Conservation (phyloP, 37 sponge, comb jelly and placozoan species). For the Hormiphora californensis region DNA sequence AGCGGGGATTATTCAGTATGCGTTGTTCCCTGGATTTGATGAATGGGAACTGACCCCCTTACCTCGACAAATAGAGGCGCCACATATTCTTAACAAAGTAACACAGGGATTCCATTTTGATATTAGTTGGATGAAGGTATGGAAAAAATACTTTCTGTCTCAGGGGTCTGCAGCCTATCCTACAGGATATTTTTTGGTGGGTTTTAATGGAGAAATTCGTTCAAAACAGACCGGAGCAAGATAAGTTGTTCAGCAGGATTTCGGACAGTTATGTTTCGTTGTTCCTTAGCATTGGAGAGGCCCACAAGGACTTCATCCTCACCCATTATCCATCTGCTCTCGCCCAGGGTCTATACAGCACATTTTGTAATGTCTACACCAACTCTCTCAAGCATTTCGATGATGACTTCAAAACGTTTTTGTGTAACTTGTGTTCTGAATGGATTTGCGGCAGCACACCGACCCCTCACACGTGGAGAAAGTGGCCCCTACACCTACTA, state of each 20-base stretch:
- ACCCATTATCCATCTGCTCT: conserved; percentile 46
- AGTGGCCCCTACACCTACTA: conserved; percentile 7
- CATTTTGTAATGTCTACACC: conserved; percentile 40
- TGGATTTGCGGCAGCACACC: conserved; percentile 51
- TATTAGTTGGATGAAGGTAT: not conserved
- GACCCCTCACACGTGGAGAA: not conserved
- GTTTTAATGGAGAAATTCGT: not conserved
- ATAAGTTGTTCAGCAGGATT: conserved; percentile 13
- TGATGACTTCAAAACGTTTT: conserved; percentile 44
- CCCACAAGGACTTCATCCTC: conserved; percentile 19
- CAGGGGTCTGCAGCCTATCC: conserved; percentile 38
- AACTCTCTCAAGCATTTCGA: conserved; percentile 49
- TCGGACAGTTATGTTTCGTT: conserved; percentile 41
- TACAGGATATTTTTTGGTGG: conserved; percentile 52
- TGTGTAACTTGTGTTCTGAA: conserved; percentile 34
- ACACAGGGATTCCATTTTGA: conserved; percentile 40
- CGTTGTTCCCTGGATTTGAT: conserved; percentile 47
- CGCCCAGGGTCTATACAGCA: conserved; percentile 31
- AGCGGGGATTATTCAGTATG: conserved; percentile 53
- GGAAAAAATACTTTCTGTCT: conserved; percentile 48
- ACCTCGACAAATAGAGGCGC: conserved; percentile 50
- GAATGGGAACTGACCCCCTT: conserved; percentile 49
- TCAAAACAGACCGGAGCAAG: conserved; percentile 12
- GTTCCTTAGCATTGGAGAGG: conserved; percentile 13
- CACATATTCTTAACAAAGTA: conserved; percentile 49